phyloP scores from a whole-genome alignment of 2,797 vertebrate species.

The Gymnothorax reevesii region DNA sequence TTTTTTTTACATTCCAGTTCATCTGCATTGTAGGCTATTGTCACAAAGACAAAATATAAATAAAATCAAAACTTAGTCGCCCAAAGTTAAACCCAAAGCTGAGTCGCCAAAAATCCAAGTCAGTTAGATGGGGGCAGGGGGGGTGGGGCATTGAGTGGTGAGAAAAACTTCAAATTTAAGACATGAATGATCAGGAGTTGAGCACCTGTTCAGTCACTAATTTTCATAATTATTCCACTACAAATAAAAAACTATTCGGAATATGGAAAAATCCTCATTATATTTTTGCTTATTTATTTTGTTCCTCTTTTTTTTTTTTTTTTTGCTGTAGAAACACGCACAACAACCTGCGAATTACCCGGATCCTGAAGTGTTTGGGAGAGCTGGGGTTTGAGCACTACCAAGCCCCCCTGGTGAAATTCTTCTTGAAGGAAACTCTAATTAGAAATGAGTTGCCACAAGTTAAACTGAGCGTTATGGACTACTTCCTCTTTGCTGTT shows the following conservation, averaged over 20 bases:
- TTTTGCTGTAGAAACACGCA: constrained; percentile 73
- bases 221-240: too few relatives aligned
- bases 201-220: too few relatives aligned
- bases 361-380: constrained; percentile 91
- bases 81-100: not conserved
- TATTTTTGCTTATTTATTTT: too few relatives aligned
- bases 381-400: constrained; percentile 79
- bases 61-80: not conserved
- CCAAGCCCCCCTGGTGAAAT: constrained; percentile 83
- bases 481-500: constrained; percentile 88
- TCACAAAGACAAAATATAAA: not conserved
- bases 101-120: not conserved
- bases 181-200: too few relatives aligned
- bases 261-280: too few relatives aligned
- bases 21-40: not conserved
- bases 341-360: constrained; percentile 91
- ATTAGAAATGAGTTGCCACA: constrained; percentile 55
- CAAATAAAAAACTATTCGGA: too few relatives aligned
- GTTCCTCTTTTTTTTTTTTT: not conserved
- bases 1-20: not conserved
- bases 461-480: constrained; percentile 82
- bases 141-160: too few relatives aligned
- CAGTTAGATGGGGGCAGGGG: too few relatives aligned
- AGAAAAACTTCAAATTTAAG: too few relatives aligned
- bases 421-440: constrained; percentile 88